Base-by-base conservation (phyloP, 2,113 vertebrate genomes). In the Aplodontia rufa region DNA sequence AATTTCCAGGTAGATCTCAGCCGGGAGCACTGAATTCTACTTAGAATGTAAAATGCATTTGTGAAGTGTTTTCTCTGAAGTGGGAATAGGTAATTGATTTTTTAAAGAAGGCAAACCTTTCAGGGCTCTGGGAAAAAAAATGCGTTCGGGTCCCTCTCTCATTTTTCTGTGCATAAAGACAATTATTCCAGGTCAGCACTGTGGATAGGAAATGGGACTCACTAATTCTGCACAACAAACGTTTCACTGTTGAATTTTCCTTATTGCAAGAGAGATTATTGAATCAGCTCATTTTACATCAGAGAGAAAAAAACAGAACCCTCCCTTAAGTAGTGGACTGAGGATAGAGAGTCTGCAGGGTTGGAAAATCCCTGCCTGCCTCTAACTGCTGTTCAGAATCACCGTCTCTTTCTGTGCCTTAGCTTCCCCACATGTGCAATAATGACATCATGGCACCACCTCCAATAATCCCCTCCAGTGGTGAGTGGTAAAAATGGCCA, bases 41-140 rank as follows among this genome's bases (percentile, higher is more conserved):
- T 97, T 96, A 96, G 90, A 91, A 96, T 96, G 89, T 96, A 94
- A 96, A 97, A 91, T 72, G 86, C 24, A 1, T 90, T 89, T 93
- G 86, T 89, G 83, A 95, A 96, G 89, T 87, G 89, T 93, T 97
- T 97, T 83, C 91, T 96, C 91, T 97, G 93, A 96, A 97, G 95
- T 94, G 89, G 51, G 83, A 96, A 84, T 88, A 96, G 79, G 87
- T 96, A 97, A 97, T 97, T 97, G 97, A 97, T 97, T 97, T 97
- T 97, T 93, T 93, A 95, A 97, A 95, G 96, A 89, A 95, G 87
- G 47, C 64, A 47, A 47, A 97, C 91, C 93, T 97, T 94, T 96
- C 95, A 72, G 94, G 83, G 83, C 74, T 58, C 69, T 40, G 51
- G 87, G n/a, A n/a, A 75, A 60, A 60, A 96, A 97, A 93, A 47